Evolutionary conservation across 2,888 invertebrate genomes (phyloP).

Genomic region (Polymixis flavicincta): DNA sequence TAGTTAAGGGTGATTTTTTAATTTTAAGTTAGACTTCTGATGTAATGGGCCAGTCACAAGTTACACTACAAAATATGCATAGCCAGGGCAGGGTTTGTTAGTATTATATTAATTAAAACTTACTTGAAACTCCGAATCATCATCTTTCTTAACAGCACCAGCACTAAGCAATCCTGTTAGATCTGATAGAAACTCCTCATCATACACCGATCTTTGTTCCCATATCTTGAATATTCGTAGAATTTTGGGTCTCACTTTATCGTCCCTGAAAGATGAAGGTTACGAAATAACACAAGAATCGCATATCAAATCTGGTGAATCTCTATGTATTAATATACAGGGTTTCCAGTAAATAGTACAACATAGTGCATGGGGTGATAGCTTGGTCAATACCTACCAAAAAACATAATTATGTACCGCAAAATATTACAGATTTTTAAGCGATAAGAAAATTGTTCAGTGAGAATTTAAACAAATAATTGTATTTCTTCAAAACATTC

Average conservation of each 20-base stretch:
- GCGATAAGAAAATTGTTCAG: no score
- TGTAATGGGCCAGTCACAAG: no score
- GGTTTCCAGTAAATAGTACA: no score
- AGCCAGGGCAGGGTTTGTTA: neutral
- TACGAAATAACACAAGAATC: neutral
- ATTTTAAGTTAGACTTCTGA: no score
- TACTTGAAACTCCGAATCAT: conserved; percentile 94
- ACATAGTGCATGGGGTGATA: no score
- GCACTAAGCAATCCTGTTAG: conserved; percentile 95
- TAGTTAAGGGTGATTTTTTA: neutral
- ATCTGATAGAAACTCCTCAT: conserved; percentile 97
- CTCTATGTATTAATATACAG: neutral
- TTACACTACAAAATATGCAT: neutral
- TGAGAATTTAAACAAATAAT: no score
- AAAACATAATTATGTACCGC: no score
- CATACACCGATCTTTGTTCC: conserved; percentile 98
- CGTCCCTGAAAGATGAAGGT: conserved; percentile 92
- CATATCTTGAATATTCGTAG: conserved; percentile 98
- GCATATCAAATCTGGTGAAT: no score
- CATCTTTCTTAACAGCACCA: conserved; percentile 93
- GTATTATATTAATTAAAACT: neutral
- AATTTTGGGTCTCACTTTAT: conserved; percentile 96
- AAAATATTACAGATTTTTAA: no score
- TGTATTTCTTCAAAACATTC: no score
- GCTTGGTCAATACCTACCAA: no score